Evolutionary conservation across 2,888 invertebrate species (phyloP), one percentile per base, ranked within the genome.

Genomic region (Drosophila mimetica): DNA sequence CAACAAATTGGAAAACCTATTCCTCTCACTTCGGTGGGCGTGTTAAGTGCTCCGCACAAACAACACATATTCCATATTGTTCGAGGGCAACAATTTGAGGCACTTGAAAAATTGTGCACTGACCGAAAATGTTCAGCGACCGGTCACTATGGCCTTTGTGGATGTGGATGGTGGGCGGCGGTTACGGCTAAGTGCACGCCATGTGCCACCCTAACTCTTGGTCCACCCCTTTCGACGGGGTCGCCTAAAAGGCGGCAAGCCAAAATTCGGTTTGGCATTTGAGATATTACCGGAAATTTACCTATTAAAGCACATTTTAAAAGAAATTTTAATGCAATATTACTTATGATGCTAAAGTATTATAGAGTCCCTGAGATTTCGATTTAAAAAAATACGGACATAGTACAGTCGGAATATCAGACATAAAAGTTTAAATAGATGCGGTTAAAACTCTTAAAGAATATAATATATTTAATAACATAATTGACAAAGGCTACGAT

Each of bases 71-170:
- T 30, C 11, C 28, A 46, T 46, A 42, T 50, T 28, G 61, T 20
- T 11, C 8, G 3, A 16, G 30, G 60, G 25, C 46, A 39, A 39
- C 30, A 58, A 39, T 57, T 55, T 57, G 22, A 39, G 54, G 28
- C 55, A 67, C 67, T 67, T 51, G 32, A 48, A 71, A 61, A 71
- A 70, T 72, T 70, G 69, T 63, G 72, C 69, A 71, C 64, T 70
- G 69, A 71, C 69, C 69, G 52, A 64, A 72, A 63, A 72, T 70
- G 46, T 63, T 61, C n/a, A 28, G 60, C 32, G 28, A 47, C 42
- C 55, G 18, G 37, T 51, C 18, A 36, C 36, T n/a, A n/a, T 42
- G 22, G 3, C 54, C 25, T 25, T 58, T 53, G 53, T 41, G 4
- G 57, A 30, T 53, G 54, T 32, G 4, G 57, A 20, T 52, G 18